phyloP scores from a whole-genome alignment of 2,888 invertebrate genomes.

The Noctua fimbriata region DNA sequence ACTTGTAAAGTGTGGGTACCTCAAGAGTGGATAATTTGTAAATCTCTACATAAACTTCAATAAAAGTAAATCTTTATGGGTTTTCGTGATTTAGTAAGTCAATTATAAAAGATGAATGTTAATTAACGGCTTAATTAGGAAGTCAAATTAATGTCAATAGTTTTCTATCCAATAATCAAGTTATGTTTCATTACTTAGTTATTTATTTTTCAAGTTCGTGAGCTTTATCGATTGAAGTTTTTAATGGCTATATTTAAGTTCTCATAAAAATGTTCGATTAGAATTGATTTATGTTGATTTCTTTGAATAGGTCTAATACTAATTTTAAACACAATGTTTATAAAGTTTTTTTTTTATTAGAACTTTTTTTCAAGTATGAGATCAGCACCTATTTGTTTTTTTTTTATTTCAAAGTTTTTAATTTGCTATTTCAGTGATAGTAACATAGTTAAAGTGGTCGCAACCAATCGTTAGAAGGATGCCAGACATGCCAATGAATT shows the following conservation, averaged over 20 bases:
- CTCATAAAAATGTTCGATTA: slow-evolving; percentile 36
- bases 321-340: not conserved
- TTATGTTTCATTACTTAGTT: slow-evolving; percentile 30
- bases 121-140: slow-evolving; percentile 34
- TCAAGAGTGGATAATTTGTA: slow-evolving; percentile 1
- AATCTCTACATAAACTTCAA: slow-evolving; percentile 22
- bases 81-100: slow-evolving; percentile 44
- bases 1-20: not conserved
- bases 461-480: not conserved
- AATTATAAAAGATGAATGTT: slow-evolving; percentile 40
- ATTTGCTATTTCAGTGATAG: not conserved
- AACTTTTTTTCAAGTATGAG: not conserved
- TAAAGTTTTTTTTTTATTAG: not conserved
- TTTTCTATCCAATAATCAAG: slow-evolving; percentile 44
- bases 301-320: slow-evolving; percentile 1
- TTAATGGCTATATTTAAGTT: slow-evolving; percentile 47
- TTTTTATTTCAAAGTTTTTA: not conserved
- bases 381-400: not conserved
- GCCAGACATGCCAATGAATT: not conserved
- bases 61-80: slow-evolving; percentile 47
- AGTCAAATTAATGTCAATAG: slow-evolving; percentile 48
- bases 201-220: slow-evolving; percentile 36
- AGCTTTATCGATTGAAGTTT: slow-evolving; percentile 36
- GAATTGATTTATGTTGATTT: slow-evolving; percentile 39
- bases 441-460: not conserved